Percentiles rank a stretch among this genome's conserved stretches.
Evolutionary conservation across 2,113 vertebrate genomes (phyloP).

Genomic region (Nycticebus coucang): DNA sequence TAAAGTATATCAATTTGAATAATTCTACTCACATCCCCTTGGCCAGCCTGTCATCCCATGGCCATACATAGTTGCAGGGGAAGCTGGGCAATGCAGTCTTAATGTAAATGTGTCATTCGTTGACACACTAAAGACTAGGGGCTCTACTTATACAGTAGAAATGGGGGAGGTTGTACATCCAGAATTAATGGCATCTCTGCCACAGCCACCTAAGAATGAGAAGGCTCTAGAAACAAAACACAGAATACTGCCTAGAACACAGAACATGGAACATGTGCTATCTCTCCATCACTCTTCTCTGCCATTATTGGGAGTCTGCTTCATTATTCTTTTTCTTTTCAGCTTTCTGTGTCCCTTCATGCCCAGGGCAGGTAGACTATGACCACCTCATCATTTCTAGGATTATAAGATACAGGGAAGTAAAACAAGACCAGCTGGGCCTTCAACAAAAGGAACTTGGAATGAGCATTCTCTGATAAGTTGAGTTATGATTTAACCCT

Average conservation of each 20-base stretch:
- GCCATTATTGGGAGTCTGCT: not conserved
- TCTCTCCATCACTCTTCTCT: not conserved
- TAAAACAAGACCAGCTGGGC: not conserved
- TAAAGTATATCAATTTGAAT: not conserved
- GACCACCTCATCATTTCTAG: not conserved
- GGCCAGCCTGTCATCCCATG: not conserved
- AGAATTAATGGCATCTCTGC: not conserved
- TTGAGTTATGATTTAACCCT: constrained; percentile 26
- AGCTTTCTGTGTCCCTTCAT: not conserved
- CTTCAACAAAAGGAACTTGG: not conserved
- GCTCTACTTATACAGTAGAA: not conserved
- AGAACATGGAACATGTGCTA: not conserved
- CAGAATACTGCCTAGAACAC: not conserved
- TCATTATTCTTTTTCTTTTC: not conserved
- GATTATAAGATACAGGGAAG: not conserved
- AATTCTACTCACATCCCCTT: not conserved
- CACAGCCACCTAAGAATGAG: not conserved
- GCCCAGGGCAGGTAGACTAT: not conserved
- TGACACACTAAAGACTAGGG: not conserved
- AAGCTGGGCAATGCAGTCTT: constrained; percentile 13
- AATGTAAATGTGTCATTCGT: not conserved
- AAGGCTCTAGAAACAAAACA: not conserved
- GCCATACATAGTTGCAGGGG: not conserved
- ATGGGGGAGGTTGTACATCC: not conserved
- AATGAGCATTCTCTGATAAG: not conserved